Evolutionary conservation across 2,888 invertebrate species (phyloP).

Genomic region (Coecobrya sp.): DNA sequence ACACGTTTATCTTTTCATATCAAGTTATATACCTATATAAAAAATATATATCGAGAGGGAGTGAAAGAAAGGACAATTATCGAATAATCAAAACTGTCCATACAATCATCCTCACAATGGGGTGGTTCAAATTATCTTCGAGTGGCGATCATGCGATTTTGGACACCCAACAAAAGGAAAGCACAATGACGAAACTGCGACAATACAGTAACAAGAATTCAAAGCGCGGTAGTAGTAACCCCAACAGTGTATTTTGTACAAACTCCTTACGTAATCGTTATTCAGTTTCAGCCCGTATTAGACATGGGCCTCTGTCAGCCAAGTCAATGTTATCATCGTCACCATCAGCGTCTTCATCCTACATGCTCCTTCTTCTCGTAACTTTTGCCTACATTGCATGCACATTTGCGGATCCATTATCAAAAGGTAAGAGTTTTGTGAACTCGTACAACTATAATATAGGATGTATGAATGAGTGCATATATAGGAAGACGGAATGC

Average conservation of each 20-base stretch:
- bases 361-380: constrained; percentile 79
- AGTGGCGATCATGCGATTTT: constrained; percentile 67
- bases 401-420: constrained; percentile 82
- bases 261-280: constrained; percentile 78
- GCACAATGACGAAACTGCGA: constrained; percentile 59
- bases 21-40: constrained; percentile 5
- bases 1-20: constrained; percentile 51
- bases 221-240: constrained; percentile 50
- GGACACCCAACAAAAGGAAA: constrained; percentile 65
- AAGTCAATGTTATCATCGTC: constrained; percentile 69
- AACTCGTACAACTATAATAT: not conserved
- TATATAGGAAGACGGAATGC: not conserved
- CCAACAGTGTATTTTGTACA: constrained; percentile 72
- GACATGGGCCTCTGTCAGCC: constrained; percentile 70
- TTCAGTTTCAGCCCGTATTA: constrained; percentile 79
- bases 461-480: not conserved
- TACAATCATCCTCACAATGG: constrained; percentile 75
- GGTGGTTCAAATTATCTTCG: constrained; percentile 75
- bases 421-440: constrained; percentile 75
- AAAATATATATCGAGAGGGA: constrained; percentile 48
- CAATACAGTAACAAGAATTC: constrained; percentile 50
- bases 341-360: constrained; percentile 75
- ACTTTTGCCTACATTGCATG: constrained; percentile 80
- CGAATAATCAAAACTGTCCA: constrained; percentile 52
- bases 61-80: constrained; percentile 50